These are phyloP conservation scores for Apogon hyalosoma DNA, from an alignment of 2,797 vertebrate species.

Conservation along the genomic window DNA sequence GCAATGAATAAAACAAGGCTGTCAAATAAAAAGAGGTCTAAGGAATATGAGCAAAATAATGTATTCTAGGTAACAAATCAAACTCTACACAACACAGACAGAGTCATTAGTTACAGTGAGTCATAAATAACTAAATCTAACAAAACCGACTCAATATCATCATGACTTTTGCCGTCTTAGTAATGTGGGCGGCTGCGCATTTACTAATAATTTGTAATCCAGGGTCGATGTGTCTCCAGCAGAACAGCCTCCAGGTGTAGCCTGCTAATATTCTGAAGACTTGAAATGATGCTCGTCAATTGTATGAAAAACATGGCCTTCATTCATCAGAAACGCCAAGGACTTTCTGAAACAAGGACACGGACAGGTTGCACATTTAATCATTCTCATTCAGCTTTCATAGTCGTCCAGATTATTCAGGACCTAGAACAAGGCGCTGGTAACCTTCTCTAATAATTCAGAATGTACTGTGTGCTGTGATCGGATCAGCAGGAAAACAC, in stretches of 20 bases:
- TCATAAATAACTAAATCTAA: neutral
- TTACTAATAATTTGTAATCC: neutral
- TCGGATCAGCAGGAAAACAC: too few species aligned
- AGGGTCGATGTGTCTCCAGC: neutral
- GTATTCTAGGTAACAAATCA: neutral
- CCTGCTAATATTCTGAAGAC: slow-evolving; percentile 1
- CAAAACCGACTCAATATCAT: neutral
- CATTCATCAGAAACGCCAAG: slow-evolving; percentile 53
- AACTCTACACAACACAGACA: neutral
- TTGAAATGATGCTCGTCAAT: slow-evolving; percentile 73
- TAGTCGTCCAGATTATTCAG: neutral
- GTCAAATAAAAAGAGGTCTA: slow-evolving; percentile 3
- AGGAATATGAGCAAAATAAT: neutral
- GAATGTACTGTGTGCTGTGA: neutral
- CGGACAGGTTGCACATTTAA: neutral
- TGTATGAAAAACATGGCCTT: slow-evolving; percentile 65
- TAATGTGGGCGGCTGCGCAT: neutral
- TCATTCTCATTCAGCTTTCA: neutral
- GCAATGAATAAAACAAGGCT: neutral
- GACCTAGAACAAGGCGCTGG: neutral
- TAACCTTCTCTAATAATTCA: neutral
- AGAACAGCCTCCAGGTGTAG: neutral
- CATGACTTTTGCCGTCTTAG: neutral
- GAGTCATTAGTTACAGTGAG: neutral
- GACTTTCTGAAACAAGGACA: slow-evolving; percentile 43